Evolutionary conservation across 2,113 vertebrate genomes (phyloP), one percentile per base, ranked within the genome.

Genomic region (Halichoeres trimaculatus): DNA sequence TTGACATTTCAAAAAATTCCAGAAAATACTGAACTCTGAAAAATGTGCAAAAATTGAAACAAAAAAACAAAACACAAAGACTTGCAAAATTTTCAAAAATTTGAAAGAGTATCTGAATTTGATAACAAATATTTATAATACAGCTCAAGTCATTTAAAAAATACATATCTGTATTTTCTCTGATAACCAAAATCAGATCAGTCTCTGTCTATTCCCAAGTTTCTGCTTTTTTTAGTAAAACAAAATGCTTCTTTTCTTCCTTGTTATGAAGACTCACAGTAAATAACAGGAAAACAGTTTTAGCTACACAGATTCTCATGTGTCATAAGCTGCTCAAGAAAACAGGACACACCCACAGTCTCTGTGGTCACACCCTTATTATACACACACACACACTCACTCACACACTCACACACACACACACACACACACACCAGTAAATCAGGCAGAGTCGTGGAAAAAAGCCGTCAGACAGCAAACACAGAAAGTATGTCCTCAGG

Each of bases 381-480:
- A n/a, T n/a, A n/a, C n/a, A n/a, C n/a, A n/a, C n/a, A n/a, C n/a
- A n/a, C n/a, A n/a, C n/a, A n/a, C n/a, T n/a, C n/a, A n/a, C n/a
- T n/a, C n/a, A n/a, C n/a, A n/a, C n/a, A n/a, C n/a, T 13, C 13
- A 34, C 60, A 47, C 69, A 35, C 68, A 19, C 16, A 62, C 34
- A 63, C 47, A 52, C 36, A 36, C 45, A 40, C 8, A 30, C 30
- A 4, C 30, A 30, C 30, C 3, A 30, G 6, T 30, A 8, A 7
- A 9, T 26, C 5, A 23, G 9, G 20, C 1, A 20, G 5, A 80
- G 74, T 83, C 53, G 56, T n/a, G 86, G 91, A 86, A 85, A 83
- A 47, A 63, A 68, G 40, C 1, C 58, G 41, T 91, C 80, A 85
- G n/a, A 54, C 53, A 47, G 14, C 17, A 54, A 62, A 24, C 51